These are phyloP conservation scores for Pristis pectinata DNA, from an alignment of 2,797 vertebrate species.

Conservation along the genomic window DNA sequence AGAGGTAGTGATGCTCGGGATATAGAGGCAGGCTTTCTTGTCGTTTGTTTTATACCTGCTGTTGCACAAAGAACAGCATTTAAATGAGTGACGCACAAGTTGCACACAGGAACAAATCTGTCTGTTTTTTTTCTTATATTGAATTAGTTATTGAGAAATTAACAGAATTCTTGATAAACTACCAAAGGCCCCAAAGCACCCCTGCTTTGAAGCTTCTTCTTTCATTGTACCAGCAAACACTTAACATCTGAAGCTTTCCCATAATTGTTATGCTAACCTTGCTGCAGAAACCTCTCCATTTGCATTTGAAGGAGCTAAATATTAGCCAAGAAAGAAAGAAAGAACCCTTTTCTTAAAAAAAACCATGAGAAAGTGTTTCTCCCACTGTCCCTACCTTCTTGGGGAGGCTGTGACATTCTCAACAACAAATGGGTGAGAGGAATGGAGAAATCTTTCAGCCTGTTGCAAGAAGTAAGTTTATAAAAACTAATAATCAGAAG, in stretches of 20 bases:
- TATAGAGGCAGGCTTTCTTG: neutral
- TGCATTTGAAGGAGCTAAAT: constrained; percentile 99
- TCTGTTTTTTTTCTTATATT: constrained; percentile 39
- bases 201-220: constrained; percentile 67
- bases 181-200: constrained; percentile 57
- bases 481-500: neutral
- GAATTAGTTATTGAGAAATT: constrained; percentile 71
- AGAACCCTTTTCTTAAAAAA: constrained; percentile 72
- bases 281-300: constrained; percentile 85
- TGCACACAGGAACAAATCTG: neutral
- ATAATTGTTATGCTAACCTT: constrained; percentile 99
- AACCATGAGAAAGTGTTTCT: constrained; percentile 89
- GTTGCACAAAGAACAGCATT: neutral
- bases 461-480: neutral
- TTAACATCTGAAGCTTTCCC: constrained; percentile 94
- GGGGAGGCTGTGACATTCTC: constrained; percentile 66
- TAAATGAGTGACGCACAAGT: neutral
- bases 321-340: constrained; percentile 96
- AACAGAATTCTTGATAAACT: constrained; percentile 60
- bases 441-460: constrained; percentile 47
- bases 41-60: neutral
- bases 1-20: neutral
- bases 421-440: constrained; percentile 57
- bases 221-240: constrained; percentile 96
- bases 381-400: constrained; percentile 87